Evolutionary conservation across 2,113 vertebrate genomes (phyloP).

Genomic region (Passer domesticus): DNA sequence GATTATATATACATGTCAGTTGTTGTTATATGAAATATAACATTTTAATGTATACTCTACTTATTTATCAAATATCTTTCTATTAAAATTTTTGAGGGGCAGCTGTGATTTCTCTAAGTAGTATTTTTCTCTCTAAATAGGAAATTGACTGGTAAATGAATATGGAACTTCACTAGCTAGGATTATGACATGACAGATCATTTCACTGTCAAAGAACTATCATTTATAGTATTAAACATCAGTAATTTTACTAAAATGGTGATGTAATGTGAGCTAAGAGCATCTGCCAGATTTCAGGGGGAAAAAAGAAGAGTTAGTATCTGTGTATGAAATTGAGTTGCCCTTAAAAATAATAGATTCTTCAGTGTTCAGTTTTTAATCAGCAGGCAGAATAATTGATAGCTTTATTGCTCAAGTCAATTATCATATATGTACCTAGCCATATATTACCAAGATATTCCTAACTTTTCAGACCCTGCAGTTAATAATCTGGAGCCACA

Average conservation of each 20-base stretch:
- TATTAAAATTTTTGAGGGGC: not conserved
- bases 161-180: not conserved
- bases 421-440: not conserved
- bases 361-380: slow-evolving; percentile 48
- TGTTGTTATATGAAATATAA: not conserved
- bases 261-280: slow-evolving; percentile 6
- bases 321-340: slow-evolving; percentile 37
- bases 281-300: slow-evolving; percentile 8
- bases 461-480: slow-evolving; percentile 1
- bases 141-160: slow-evolving; percentile 33
- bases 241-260: slow-evolving; percentile 39
- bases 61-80: slow-evolving; percentile 3
- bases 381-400: slow-evolving; percentile 39
- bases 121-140: slow-evolving; percentile 34
- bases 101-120: not conserved
- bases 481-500: not conserved
- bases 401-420: not conserved
- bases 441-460: not conserved
- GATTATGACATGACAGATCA: slow-evolving; percentile 12
- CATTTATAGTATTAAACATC: slow-evolving; percentile 10
- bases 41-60: not conserved
- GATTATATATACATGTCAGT: not conserved
- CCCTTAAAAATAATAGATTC: slow-evolving; percentile 50
- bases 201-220: slow-evolving; percentile 44
- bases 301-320: not conserved